These are phyloP conservation scores for Muschampia plurimacula DNA, from an alignment of 2,888 invertebrate genomes.

Conservation along the genomic window DNA sequence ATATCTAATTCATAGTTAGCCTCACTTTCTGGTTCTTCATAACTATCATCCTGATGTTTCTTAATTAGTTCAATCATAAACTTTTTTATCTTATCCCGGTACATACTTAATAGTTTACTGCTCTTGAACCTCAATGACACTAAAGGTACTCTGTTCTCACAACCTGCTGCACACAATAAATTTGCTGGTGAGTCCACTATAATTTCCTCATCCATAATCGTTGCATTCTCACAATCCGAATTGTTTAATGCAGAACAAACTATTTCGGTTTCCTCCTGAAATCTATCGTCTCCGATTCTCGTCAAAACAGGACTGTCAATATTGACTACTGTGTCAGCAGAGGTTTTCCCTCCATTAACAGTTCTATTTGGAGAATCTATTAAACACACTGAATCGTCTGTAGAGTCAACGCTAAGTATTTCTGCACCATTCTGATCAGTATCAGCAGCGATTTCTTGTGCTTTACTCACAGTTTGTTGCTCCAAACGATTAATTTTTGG, in stretches of 20 bases:
- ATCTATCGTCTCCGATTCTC: constrained; percentile 33
- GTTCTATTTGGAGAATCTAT: constrained; percentile 46
- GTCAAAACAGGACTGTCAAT: constrained; percentile 29
- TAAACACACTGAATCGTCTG: constrained; percentile 51
- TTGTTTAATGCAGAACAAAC: constrained; percentile 51
- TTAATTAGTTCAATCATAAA: constrained; percentile 77
- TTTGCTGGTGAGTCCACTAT: constrained; percentile 69
- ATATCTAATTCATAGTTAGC: constrained; percentile 72
- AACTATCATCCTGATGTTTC: constrained; percentile 57
- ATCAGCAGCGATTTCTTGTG: constrained; percentile 45
- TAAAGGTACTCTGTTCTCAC: constrained; percentile 72
- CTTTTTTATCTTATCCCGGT: constrained; percentile 75
- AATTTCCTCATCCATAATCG: constrained; percentile 69
- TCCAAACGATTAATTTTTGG: constrained; percentile 66
- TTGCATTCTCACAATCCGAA: constrained; percentile 47
- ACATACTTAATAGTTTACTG: constrained; percentile 69
- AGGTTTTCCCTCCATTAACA: constrained; percentile 77
- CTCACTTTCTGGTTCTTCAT: constrained; percentile 60
- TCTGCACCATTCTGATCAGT: constrained; percentile 52
- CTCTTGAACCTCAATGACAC: constrained; percentile 78
- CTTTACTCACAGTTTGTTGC: constrained; percentile 45
- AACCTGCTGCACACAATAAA: constrained; percentile 68
- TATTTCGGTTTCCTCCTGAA: constrained; percentile 46
- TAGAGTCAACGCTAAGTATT: constrained; percentile 55
- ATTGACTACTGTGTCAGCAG: constrained; percentile 42